These are phyloP conservation scores for Oryzias melastigma DNA, from an alignment of 2,113 vertebrate genomes.

Conservation along the genomic window DNA sequence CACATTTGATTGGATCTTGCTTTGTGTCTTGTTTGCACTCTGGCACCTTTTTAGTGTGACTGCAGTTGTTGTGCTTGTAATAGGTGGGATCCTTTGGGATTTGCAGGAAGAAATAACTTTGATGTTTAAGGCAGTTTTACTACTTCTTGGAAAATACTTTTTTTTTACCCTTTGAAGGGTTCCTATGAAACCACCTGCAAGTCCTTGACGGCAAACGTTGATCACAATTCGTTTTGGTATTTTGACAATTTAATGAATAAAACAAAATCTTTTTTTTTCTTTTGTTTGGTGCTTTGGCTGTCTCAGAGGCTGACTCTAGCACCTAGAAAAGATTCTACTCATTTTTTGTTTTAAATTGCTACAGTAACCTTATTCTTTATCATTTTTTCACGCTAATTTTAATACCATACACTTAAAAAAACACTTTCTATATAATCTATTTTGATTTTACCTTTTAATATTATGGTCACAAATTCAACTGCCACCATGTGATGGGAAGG, in stretches of 20 bases:
- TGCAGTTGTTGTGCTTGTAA: conserved; percentile 32
- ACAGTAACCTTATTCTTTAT: not conserved
- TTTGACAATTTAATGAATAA: conserved; percentile 6
- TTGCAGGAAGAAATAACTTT: conserved; percentile 37
- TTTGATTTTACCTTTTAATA: no score
- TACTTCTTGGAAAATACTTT: conserved; percentile 8
- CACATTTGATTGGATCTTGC: conserved; percentile 47
- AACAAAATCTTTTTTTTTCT: no score
- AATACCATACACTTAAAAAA: no score
- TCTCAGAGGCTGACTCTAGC: no score
- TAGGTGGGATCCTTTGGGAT: conserved; percentile 46
- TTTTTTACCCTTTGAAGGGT: no score
- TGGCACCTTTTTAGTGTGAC: conserved; percentile 45
- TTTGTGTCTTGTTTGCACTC: conserved; percentile 35
- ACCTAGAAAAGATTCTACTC: not conserved
- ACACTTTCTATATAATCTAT: no score
- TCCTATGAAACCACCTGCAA: not conserved
- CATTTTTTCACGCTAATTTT: no score
- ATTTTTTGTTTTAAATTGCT: not conserved
- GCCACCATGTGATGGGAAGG: no score
- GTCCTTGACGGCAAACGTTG: conserved; percentile 18
- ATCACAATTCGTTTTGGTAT: conserved; percentile 38
- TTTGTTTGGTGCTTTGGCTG: no score
- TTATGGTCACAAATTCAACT: no score
- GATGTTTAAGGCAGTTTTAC: conserved; percentile 27